A percentile compares a stretch with the other conserved stretches of the same genome.
Conservation (phyloP, 1,140 invertebrate species). For the Cydia strobilella region DNA sequence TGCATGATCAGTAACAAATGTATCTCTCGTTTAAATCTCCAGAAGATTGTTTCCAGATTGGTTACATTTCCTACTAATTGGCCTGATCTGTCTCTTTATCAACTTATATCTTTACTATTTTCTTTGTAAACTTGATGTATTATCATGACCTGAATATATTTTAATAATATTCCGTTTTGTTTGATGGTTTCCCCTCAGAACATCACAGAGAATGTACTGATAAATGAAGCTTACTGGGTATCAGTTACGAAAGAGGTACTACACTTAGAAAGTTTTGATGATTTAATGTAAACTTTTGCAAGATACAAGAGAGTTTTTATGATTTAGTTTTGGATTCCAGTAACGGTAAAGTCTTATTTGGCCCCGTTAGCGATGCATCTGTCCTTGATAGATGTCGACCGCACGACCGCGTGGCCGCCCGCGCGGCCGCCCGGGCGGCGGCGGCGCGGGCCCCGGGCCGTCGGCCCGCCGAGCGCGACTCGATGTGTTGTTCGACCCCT, state of each 20-base stretch:
- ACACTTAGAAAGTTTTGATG: conserved; percentile 80
- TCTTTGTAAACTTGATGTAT: conserved; percentile 48
- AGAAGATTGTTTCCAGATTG: conserved; percentile 68
- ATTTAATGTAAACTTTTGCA: conserved; percentile 80
- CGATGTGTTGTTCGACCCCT: conserved; percentile 74
- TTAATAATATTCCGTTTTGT: conserved; percentile 78
- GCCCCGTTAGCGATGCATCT: conserved; percentile 80
- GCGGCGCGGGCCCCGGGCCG: conserved; percentile 48
- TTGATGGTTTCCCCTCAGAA: conserved; percentile 86
- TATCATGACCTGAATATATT: conserved; percentile 55
- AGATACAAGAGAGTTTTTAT: conserved; percentile 78
- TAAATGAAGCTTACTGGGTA: conserved; percentile 96
- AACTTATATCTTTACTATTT: conserved; percentile 40
- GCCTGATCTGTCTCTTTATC: conserved; percentile 59
- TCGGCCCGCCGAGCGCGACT: conserved; percentile 41
- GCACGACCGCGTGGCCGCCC: conserved; percentile 41
- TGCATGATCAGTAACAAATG: conserved; percentile 52
- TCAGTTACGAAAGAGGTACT: conserved; percentile 93
- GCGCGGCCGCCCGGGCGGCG: conserved; percentile 48
- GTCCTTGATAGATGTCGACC: conserved; percentile 74
- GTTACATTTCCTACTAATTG: conserved; percentile 66
- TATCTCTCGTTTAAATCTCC: conserved; percentile 39
- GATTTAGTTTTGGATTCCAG: conserved; percentile 79
- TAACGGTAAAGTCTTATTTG: conserved; percentile 79
- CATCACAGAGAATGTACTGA: conserved; percentile 95